Evolutionary conservation across 2,797 vertebrate species (phyloP), one percentile per base, ranked within the genome.

Genomic region (Eurystomus glaucurus): DNA sequence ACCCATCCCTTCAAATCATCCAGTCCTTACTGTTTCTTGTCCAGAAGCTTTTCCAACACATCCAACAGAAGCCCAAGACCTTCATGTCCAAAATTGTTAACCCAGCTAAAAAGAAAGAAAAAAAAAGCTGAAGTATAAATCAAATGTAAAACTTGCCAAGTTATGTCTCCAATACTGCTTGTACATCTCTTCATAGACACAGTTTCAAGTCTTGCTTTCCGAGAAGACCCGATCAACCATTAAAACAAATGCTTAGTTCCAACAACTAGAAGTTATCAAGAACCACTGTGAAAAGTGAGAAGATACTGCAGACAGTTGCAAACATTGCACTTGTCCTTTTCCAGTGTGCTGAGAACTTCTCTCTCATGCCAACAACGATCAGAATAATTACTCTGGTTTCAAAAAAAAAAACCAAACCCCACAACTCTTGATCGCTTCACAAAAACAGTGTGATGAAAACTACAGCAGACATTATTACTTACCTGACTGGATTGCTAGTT

Each of bases 401-500:
- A 46, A 31, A 52, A 45, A 29, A 54, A 37, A 37, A 37, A 37
- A 37, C 37, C 15, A 33, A 29, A 23, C 5, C 1, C 14, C 79
- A 80, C 60, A 54, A 55, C 14, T n/a, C 48, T 35, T 26, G 22
- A 66, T 11, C 21, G 48, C 43, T 90, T 15, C 46, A 31, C 21
- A 85, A 88, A 90, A 74, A 11, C 51, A 62, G 25, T 37, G 61
- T 26, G 41, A 88, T 50, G 52, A 68, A 55, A 91, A 75, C 21
- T 7, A 13, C n/a, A 94, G 89, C 39, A 88, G 22, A 50, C 96
- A 83, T 45, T 90, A 86, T 14, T 58, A 98, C 99, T 96, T 94
- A 99, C 99, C 99, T 99, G 98, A 99, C 99, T 51, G 99, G 99
- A 97, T 99, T 99, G 98, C 99, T 99, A 70, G 99, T 99, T 97